Evolutionary conservation across 2,888 invertebrate species (phyloP), one percentile per base, ranked within the genome.

Genomic region (Lymantria dispar): DNA sequence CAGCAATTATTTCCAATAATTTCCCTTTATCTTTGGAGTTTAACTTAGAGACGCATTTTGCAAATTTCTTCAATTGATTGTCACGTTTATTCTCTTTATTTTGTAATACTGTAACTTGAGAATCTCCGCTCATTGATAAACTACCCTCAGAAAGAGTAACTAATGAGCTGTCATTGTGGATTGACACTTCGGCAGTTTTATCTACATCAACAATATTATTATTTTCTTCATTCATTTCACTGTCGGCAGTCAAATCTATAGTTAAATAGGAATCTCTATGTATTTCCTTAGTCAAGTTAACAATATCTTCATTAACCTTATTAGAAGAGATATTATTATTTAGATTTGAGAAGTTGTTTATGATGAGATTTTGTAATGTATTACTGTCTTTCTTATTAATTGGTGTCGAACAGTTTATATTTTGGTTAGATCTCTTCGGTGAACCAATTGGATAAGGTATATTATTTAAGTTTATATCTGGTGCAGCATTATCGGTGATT

Each of bases 161-260:
- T n/a, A 84, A 9, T 43, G 78, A 80, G 3, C 87, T 84, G 9
- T 63, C 60, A 8, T 49, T 54, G 7, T 80, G 75, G 8, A 62
- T 54, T 1, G 66, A 64, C 48, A 2, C 3, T 15, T 61, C 30
- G 0, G 8, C 7, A 39, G 8, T 40, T 48, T 74, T 76, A 0
- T 70, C 82, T 52, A 88, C 54, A 60, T 88, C 83, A 38, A 73
- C 69, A 7, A 74, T 55, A 0, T 62, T 66, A 11, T 41, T 22
- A n/a, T 45, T 49, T 15, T 36, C 8, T 12, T 47, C 47, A 29
- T 15, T 59, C n/a, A 31, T 13, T 36, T 62, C 60, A 31, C 63
- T 65, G 3, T 76, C 73, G 0, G 58, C 49, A 1, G 90, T 89
- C 46, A 91, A 71, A 64, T 90, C 90, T 61, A 90, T 85, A 0